These are phyloP conservation scores for Sialis fuliginosa DNA, from an alignment of 2,888 invertebrate genomes.

Conservation along the genomic window DNA sequence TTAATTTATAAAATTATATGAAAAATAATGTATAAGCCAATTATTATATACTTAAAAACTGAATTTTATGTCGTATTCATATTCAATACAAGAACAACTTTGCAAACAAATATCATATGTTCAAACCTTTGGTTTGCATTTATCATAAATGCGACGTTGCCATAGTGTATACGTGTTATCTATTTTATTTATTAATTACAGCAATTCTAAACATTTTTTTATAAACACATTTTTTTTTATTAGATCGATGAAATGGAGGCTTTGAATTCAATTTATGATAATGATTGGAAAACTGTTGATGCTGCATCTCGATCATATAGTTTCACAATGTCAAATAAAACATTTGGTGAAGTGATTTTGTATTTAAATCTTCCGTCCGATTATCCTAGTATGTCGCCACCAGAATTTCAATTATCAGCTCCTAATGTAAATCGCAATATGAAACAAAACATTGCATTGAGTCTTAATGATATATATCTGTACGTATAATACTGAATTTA, in stretches of 20 bases:
- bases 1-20: too few relatives aligned
- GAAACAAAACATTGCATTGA: conserved; percentile 33
- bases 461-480: conserved; percentile 47
- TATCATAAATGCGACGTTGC: too few relatives aligned
- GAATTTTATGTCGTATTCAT: too few relatives aligned
- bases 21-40: too few relatives aligned
- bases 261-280: conserved; percentile 49
- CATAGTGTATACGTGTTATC: too few relatives aligned
- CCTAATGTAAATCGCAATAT: conserved; percentile 44
- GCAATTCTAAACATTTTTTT: too few relatives aligned
- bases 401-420: conserved; percentile 51
- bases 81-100: too few relatives aligned
- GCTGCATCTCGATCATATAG: conserved; percentile 36
- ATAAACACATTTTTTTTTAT: neutral
- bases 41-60: too few relatives aligned
- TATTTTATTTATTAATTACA: too few relatives aligned
- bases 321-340: conserved; percentile 32
- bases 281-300: conserved; percentile 46
- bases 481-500: conserved; percentile 25
- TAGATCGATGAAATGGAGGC: conserved; percentile 56
- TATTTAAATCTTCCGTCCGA: conserved; percentile 42
- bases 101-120: too few relatives aligned
- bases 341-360: conserved; percentile 33
- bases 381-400: conserved; percentile 47
- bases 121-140: too few relatives aligned